Conservation (phyloP, 1,140 invertebrate genomes). For the Rhopalosiphum maidis region DNA sequence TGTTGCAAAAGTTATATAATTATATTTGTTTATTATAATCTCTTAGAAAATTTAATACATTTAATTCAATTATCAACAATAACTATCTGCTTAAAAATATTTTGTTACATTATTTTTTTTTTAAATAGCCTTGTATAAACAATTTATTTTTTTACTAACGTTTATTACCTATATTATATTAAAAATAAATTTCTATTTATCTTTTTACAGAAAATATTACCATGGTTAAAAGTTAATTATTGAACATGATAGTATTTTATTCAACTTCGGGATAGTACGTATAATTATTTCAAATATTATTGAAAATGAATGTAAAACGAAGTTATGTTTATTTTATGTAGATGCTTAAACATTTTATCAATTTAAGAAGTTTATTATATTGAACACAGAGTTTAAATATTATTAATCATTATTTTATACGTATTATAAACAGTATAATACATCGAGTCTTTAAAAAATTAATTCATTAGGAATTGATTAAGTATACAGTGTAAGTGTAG, state of each 20-base stretch:
- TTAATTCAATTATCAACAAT: background rate
- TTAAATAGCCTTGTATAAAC: too few species aligned
- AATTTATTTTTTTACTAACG: background rate
- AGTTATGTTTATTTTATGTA: background rate
- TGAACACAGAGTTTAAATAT: background rate
- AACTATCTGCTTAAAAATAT: background rate
- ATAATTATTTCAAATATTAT: background rate
- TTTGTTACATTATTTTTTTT: background rate
- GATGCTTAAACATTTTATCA: background rate
- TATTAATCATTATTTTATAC: background rate
- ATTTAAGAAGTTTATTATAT: background rate
- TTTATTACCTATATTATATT: background rate
- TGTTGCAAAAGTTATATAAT: background rate
- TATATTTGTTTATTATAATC: background rate
- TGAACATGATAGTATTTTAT: background rate
- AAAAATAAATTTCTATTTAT: background rate
- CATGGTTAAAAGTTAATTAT: too few species aligned
- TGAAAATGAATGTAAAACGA: background rate
- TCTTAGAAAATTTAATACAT: background rate
- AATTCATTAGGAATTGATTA: background rate
- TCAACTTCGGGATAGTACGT: fast-evolving
- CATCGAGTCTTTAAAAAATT: too few species aligned
- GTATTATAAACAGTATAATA: background rate
- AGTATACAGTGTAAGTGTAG: background rate
- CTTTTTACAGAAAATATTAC: background rate